These are phyloP conservation scores for Xestoiulus laeticollis DNA, from an alignment of 2,888 invertebrate species.

Conservation along the genomic window DNA sequence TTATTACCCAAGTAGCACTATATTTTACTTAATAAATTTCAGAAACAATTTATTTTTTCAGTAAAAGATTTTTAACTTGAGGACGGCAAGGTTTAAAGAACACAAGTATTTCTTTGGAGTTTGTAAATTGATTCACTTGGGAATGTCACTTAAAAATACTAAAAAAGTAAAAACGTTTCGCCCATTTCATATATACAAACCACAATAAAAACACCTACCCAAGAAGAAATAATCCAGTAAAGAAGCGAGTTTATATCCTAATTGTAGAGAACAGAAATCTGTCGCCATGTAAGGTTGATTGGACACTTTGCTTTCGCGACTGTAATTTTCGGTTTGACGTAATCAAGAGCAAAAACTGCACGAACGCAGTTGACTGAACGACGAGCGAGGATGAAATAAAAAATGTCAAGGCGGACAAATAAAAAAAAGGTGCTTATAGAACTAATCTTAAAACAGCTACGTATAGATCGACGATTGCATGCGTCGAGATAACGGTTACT, in stretches of 20 bases:
- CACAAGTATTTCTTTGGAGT: too few relatives aligned
- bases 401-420: background rate
- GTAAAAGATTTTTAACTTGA: too few relatives aligned
- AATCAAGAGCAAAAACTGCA: background rate
- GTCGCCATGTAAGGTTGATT: background rate
- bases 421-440: background rate
- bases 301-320: too few relatives aligned
- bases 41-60: too few relatives aligned
- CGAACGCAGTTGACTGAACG: background rate
- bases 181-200: background rate
- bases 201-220: background rate
- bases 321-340: background rate
- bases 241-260: background rate
- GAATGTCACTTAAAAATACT: background rate
- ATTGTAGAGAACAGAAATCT: background rate
- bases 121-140: too few relatives aligned
- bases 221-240: background rate
- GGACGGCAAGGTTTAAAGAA: too few relatives aligned
- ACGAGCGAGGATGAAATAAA: background rate
- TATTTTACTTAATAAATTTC: too few relatives aligned
- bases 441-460: conserved; percentile 16
- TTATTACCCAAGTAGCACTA: too few relatives aligned
- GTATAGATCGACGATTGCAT: conserved; percentile 1
- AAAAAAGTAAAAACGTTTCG: background rate
- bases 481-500: background rate